These are phyloP conservation scores for Apodemia zela DNA, from an alignment of 2,888 invertebrate species.

Conservation along the genomic window DNA sequence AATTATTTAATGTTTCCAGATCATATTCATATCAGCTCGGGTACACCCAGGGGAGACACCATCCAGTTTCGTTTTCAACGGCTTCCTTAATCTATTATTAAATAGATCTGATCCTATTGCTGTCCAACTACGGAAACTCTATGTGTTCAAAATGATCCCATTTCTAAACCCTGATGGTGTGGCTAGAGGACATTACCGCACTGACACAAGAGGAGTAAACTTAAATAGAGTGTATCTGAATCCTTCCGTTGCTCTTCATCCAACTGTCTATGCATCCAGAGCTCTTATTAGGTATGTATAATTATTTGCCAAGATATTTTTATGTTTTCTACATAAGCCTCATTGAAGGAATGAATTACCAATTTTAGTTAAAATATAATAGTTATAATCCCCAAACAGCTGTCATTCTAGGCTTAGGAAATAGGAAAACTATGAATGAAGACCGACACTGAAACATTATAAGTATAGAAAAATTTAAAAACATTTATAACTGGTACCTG, in stretches of 20 bases:
- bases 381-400: too few relatives aligned
- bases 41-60: constrained; percentile 97
- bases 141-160: constrained; percentile 94
- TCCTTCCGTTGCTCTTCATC: constrained; percentile 87
- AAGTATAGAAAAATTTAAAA: too few relatives aligned
- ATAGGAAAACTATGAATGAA: too few relatives aligned
- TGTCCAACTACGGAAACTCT: constrained; percentile 84
- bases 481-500: too few relatives aligned
- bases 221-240: constrained; percentile 92
- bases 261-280: constrained; percentile 92
- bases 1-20: constrained; percentile 60
- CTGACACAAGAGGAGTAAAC: constrained; percentile 93
- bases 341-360: too few relatives aligned
- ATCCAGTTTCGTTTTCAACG: constrained; percentile 94
- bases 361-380: too few relatives aligned
- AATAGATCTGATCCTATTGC: constrained; percentile 88
- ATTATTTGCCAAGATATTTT: neutral
- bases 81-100: constrained; percentile 89
- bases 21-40: constrained; percentile 91
- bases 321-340: too few relatives aligned
- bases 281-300: constrained; percentile 82
- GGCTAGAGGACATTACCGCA: constrained; percentile 90
- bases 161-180: constrained; percentile 96
- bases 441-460: too few relatives aligned
- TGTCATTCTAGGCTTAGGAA: too few relatives aligned